phyloP scores from a whole-genome alignment of 2,888 invertebrate species.

The Antheraea assamensis region DNA sequence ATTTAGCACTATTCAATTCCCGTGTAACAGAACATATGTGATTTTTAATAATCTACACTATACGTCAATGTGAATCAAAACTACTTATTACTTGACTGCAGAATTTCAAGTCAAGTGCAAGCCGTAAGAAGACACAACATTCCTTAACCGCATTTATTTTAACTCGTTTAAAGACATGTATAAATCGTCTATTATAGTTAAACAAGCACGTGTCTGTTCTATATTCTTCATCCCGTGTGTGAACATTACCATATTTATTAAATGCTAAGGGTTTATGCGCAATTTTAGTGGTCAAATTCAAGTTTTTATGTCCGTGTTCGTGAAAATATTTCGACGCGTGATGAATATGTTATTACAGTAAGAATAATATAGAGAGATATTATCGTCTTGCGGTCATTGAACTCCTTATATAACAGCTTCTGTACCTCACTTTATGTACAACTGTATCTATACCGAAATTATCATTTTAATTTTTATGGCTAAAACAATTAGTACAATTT shows the following conservation, averaged over 20 bases:
- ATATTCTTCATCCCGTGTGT: background rate
- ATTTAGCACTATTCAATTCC: no score
- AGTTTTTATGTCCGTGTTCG: conserved; percentile 3
- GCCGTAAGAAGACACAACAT: no score
- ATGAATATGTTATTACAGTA: conserved; percentile 3
- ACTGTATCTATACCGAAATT: background rate
- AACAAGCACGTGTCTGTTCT: background rate
- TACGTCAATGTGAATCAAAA: no score
- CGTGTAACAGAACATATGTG: no score
- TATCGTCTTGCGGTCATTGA: background rate
- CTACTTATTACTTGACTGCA: background rate
- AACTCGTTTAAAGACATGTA: background rate
- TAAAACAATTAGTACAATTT: background rate
- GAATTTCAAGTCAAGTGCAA: background rate
- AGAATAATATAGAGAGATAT: background rate
- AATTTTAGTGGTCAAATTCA: conserved; percentile 1
- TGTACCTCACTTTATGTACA: background rate
- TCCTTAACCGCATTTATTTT: background rate
- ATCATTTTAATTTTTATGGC: background rate
- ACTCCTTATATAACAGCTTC: background rate
- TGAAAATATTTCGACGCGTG: conserved; percentile 2
- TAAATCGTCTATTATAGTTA: background rate
- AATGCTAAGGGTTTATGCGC: background rate
- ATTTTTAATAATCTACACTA: no score
- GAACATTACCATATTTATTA: conserved; percentile 9